These are phyloP conservation scores for Amphimedon queenslandica DNA, from an alignment of 37 sponge, comb jelly and placozoan genomes.

Conservation along the genomic window DNA sequence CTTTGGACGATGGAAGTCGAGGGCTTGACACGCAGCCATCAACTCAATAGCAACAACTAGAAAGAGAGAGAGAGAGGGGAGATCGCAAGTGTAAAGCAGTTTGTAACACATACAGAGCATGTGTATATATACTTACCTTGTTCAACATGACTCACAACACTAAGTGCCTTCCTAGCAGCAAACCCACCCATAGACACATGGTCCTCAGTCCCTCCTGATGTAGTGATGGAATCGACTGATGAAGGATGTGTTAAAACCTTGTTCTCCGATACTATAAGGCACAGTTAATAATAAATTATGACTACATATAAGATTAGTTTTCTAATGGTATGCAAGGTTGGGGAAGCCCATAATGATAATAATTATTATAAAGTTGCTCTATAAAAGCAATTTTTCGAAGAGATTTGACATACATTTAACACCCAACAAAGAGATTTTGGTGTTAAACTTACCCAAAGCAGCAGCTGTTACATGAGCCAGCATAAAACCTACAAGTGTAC, in stretches of 20 bases:
- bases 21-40: conserved; percentile 93
- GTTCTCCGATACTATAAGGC: conserved; percentile 87
- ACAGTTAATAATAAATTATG: neutral
- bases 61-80: neutral
- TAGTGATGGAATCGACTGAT: conserved; percentile 93
- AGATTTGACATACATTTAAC: too few relatives aligned
- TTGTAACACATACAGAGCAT: neutral
- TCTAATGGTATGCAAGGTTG: too few relatives aligned
- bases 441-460: conserved; percentile 64
- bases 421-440: too few relatives aligned
- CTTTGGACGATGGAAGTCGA: conserved; percentile 84
- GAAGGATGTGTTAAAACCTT: conserved; percentile 97
- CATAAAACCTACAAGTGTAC: conserved; percentile 73
- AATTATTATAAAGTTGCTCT: too few relatives aligned
- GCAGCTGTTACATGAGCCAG: conserved; percentile 92
- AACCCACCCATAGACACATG: conserved; percentile 99
- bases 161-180: conserved; percentile 94
- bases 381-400: neutral
- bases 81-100: neutral
- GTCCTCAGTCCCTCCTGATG: conserved; percentile 96
- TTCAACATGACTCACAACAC: conserved; percentile 89
- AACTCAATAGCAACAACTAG: conserved; percentile 93
- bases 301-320: neutral
- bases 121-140: conserved; percentile 22
- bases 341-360: too few relatives aligned